Evolutionary conservation across 2,888 invertebrate species (phyloP), one percentile per base, ranked within the genome.

Genomic region (Drosophila tripunctata): DNA sequence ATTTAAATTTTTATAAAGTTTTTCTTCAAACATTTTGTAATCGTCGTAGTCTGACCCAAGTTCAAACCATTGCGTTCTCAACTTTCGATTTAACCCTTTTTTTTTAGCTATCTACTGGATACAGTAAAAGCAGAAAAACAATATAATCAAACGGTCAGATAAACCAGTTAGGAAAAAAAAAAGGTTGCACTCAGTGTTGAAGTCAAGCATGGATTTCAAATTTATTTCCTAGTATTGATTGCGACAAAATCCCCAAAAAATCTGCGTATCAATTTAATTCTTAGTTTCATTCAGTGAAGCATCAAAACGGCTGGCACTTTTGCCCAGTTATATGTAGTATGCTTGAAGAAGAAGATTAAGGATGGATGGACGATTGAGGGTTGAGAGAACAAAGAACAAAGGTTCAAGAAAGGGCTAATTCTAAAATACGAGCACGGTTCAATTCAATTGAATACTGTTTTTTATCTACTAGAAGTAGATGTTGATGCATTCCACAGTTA

Each of bases 231-330:
- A 67, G 78, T 67, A 84, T 70, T 76, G 64, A 67, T 70, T 74
- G 64, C 47, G 52, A 73, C 66, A 70, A 79, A 73, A 67, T 61
- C 82, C 62, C 43, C 24, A 14, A 44, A 54, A 65, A 65, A 71
- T 80, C 65, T 71, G 64, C 63, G 80, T 72, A 80, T 84, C 67
- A 80, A 71, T 75, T 74, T 73, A 58, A 68, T 62, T 58, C 51
- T 40, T 51, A 66, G 50, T 64, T 67, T 54, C 21, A 27, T 45
- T 44, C 66, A 63, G 27, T 55, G 58, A 70, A 60, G 63, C 75
- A 66, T 35, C 52, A 67, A 78, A 58, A 65, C 58, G 31, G 10
- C 55, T 36, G 31, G 50, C 45, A 65, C 36, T 41, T 61, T 51
- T 57, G 47, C 60, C 48, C 65, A 33, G 52, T 56, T 52, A 69